These are phyloP conservation scores for Siphlonurus alternatus DNA, from an alignment of 2,888 invertebrate genomes.

Conservation along the genomic window DNA sequence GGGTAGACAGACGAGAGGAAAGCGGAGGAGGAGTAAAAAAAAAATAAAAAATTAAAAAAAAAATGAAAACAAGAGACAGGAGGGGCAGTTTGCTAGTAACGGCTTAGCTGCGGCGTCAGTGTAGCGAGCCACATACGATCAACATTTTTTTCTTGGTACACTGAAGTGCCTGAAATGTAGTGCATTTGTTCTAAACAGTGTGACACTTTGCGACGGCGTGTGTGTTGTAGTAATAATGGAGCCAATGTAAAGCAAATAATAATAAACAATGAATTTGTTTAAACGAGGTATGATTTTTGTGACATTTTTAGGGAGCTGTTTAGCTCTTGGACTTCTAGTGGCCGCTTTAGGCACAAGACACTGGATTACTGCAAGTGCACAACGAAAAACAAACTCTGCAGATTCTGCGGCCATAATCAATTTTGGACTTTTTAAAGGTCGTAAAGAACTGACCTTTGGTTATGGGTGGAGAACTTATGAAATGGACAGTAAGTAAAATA, in stretches of 20 bases:
- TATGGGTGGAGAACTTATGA: slow-evolving; percentile 62
- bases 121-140: no score
- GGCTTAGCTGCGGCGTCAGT: not conserved
- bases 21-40: not conserved
- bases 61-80: not conserved
- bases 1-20: not conserved
- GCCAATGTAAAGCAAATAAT: not conserved
- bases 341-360: slow-evolving; percentile 70
- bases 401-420: slow-evolving; percentile 58
- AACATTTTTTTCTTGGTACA: no score
- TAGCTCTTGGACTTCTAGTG: slow-evolving; percentile 58
- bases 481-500: slow-evolving; percentile 48
- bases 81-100: not conserved
- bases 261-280: slow-evolving; percentile 49
- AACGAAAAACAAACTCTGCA: slow-evolving; percentile 43
- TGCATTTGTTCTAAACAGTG: not conserved
- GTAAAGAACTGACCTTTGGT: slow-evolving; percentile 62
- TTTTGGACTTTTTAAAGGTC: slow-evolving; percentile 77
- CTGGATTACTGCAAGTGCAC: slow-evolving; percentile 63
- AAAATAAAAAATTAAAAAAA: not conserved
- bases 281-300: slow-evolving; percentile 63
- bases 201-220: slow-evolving; percentile 1
- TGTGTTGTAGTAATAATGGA: not conserved
- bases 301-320: slow-evolving; percentile 62
- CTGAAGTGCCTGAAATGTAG: not conserved